Conservation (phyloP, 2,797 vertebrate species). For the Margarornis squamiger region DNA sequence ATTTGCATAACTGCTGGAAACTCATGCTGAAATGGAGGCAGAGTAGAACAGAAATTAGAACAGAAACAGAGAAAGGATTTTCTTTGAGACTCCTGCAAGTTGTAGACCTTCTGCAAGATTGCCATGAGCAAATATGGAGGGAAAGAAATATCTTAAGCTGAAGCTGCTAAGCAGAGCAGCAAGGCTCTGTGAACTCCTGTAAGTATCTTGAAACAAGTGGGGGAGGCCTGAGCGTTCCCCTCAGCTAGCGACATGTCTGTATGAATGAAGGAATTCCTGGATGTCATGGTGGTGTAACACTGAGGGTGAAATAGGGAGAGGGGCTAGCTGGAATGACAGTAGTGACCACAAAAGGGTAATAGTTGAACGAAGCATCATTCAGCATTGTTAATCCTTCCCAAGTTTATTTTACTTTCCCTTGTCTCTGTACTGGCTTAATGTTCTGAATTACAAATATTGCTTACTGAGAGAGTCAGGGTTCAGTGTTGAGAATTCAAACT, state of each 20-base stretch:
- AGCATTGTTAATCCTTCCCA: not conserved
- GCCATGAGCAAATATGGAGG: not conserved
- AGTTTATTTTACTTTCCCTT: not conserved
- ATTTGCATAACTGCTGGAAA: not conserved
- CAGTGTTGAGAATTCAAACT: not conserved
- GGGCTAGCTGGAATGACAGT: not conserved
- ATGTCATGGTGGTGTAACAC: not conserved
- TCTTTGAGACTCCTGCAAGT: not conserved
- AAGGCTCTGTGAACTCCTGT: not conserved
- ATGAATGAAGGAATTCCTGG: not conserved
- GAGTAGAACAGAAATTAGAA: not conserved
- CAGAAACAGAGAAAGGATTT: not conserved
- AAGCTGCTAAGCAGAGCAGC: not conserved
- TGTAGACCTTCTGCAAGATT: not conserved
- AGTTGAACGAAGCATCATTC: not conserved
- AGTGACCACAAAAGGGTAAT: not conserved
- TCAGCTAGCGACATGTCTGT: accelerated
- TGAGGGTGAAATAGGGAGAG: not conserved
- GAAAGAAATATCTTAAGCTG: not conserved
- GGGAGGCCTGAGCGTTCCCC: not conserved
- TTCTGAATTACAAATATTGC: not conserved
- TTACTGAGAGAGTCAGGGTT: not conserved
- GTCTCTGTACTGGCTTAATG: not conserved
- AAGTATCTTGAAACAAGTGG: not conserved
- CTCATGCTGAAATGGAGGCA: not conserved